These are phyloP conservation scores for Terrapene triunguis DNA, from an alignment of 2,113 vertebrate species.

Conservation along the genomic window DNA sequence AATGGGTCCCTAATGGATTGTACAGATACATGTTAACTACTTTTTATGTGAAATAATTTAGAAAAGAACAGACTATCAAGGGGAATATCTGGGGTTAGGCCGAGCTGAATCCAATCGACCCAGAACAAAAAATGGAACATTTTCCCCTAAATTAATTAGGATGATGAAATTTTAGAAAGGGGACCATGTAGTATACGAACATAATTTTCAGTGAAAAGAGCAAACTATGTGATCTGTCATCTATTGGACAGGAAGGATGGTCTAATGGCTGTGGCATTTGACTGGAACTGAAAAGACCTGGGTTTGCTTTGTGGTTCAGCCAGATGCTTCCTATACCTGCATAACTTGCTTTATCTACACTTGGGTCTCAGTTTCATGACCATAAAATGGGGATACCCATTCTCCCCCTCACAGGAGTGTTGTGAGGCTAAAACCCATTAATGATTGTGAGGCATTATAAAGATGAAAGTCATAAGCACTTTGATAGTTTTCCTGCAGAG, in stretches of 20 bases:
- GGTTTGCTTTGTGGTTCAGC: neutral
- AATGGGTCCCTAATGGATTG: neutral
- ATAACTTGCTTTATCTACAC: neutral
- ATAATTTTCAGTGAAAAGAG: neutral
- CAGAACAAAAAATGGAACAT: neutral
- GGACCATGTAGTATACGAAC: neutral
- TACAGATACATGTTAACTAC: constrained; percentile 9
- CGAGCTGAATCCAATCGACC: neutral
- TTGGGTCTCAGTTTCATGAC: neutral
- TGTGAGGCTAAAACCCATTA: neutral
- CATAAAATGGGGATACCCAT: neutral
- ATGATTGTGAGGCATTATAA: neutral
- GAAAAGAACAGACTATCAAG: constrained; percentile 11
- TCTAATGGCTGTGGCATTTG: neutral
- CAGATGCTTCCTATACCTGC: neutral
- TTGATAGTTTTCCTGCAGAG: neutral
- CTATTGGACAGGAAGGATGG: neutral
- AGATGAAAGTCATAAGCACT: neutral
- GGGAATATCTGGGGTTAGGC: neutral
- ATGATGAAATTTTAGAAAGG: neutral
- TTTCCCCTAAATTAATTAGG: fast-evolving
- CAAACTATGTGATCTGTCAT: constrained; percentile 3
- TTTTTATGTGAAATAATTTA: constrained; percentile 30
- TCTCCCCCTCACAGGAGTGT: neutral
- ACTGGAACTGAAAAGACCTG: neutral